phyloP scores from a whole-genome alignment of 1,140 invertebrate species.

The Drosophila sp. region DNA sequence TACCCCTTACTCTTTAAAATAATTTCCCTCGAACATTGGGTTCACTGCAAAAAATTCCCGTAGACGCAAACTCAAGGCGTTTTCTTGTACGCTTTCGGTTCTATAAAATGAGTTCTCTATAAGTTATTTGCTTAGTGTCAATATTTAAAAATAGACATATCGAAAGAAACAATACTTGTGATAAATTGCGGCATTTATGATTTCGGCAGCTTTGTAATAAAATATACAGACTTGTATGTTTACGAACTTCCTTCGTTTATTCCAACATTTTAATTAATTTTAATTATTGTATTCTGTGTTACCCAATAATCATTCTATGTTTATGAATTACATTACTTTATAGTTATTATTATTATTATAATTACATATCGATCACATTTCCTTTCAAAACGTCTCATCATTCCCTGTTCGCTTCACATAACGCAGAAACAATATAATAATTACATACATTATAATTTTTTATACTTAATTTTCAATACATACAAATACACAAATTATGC shows the following conservation, averaged over 20 bases:
- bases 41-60: too few relatives aligned
- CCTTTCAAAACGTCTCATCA: slow-evolving; percentile 75
- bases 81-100: too few relatives aligned
- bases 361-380: slow-evolving; percentile 84
- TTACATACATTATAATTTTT: slow-evolving; percentile 41
- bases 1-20: too few relatives aligned
- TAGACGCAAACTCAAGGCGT: too few relatives aligned
- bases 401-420: slow-evolving; percentile 72
- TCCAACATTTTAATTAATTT: slow-evolving; percentile 69
- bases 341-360: slow-evolving; percentile 64
- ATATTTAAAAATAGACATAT: slow-evolving; percentile 5
- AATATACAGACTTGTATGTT: slow-evolving; percentile 3
- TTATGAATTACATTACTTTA: slow-evolving; percentile 64
- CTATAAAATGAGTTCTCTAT: too few relatives aligned
- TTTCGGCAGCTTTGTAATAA: too few relatives aligned
- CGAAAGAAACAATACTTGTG: neutral
- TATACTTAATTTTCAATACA: slow-evolving; percentile 33
- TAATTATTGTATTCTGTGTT: slow-evolving; percentile 72
- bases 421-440: slow-evolving; percentile 52
- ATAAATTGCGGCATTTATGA: too few relatives aligned
- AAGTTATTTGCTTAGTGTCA: too few relatives aligned
- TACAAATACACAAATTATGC: slow-evolving; percentile 55
- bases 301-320: slow-evolving; percentile 69
- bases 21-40: too few relatives aligned
- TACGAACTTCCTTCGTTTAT: slow-evolving; percentile 59